A percentile compares a stretch with the other conserved stretches of the same genome.
These are phyloP conservation scores for Probosciger aterrimus DNA, from an alignment of 2,113 vertebrate species.

Conservation along the genomic window DNA sequence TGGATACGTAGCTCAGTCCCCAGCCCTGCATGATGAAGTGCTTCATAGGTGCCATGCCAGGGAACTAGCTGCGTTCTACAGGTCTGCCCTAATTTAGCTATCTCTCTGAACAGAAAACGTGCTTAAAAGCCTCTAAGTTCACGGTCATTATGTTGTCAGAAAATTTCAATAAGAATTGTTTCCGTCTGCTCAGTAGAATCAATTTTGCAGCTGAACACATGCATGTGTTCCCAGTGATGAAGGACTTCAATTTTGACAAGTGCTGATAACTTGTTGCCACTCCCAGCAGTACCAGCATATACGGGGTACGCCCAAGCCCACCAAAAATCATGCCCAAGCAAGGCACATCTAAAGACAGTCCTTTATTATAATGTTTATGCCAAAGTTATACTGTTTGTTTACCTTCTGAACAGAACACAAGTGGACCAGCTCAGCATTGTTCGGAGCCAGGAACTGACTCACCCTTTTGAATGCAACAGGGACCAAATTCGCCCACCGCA, in stretches of 20 bases:
- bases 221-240: neutral
- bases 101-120: neutral
- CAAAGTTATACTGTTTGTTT: neutral
- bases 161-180: neutral
- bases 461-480: neutral
- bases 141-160: neutral
- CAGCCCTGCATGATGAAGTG: neutral
- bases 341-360: neutral
- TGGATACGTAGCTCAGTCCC: neutral
- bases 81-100: neutral
- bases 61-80: neutral
- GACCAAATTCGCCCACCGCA: neutral
- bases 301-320: neutral
- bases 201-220: neutral
- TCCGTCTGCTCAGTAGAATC: neutral
- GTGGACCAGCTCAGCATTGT: neutral
- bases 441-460: neutral
- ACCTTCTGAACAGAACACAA: neutral
- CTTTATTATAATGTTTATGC: neutral
- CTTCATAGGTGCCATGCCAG: neutral
- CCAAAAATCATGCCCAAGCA: neutral
- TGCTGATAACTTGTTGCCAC: neutral
- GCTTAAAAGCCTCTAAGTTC: neutral
- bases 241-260: neutral
- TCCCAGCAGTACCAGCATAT: neutral